A percentile compares a stretch with the other conserved stretches of the same genome.
Conservation (phyloP, 2,797 vertebrate genomes). For the Oryzias sinensis region DNA sequence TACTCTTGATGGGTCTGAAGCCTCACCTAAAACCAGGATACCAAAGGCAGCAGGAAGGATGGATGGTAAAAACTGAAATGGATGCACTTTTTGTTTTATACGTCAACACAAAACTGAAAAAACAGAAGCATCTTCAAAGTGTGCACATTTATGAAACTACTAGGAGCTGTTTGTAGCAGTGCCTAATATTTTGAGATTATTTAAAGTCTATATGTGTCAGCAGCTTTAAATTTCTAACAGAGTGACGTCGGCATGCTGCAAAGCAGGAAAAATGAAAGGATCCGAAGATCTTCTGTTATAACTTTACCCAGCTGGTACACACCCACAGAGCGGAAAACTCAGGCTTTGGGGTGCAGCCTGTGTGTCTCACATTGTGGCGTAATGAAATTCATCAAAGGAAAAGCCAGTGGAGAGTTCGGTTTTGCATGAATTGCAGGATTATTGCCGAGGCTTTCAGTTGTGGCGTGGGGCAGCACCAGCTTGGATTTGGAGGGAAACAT, state of each 20-base stretch:
- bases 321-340: slow-evolving; percentile 49
- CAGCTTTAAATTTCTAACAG: slow-evolving; percentile 9
- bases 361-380: slow-evolving; percentile 55
- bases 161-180: slow-evolving; percentile 1
- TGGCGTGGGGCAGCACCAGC: slow-evolving; percentile 47
- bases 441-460: slow-evolving; percentile 61
- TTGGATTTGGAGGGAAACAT: slow-evolving; percentile 28
- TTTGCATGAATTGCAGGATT: slow-evolving; percentile 68
- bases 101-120: too few relatives aligned
- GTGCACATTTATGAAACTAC: slow-evolving; percentile 3
- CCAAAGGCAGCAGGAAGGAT: too few relatives aligned
- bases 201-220: slow-evolving; percentile 14
- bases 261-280: slow-evolving; percentile 25
- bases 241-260: slow-evolving; percentile 16
- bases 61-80: slow-evolving; percentile 28
- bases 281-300: slow-evolving; percentile 44
- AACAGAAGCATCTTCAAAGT: too few relatives aligned
- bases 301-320: slow-evolving; percentile 52
- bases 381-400: slow-evolving; percentile 65
- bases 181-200: slow-evolving; percentile 6
- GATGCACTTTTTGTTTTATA: too few relatives aligned
- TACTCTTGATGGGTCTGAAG: slow-evolving; percentile 34
- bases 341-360: slow-evolving; percentile 44
- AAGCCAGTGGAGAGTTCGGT: slow-evolving; percentile 41
- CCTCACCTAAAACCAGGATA: slow-evolving; percentile 4